phyloP scores from a whole-genome alignment of 2,888 invertebrate genomes.

The Leptothorax acervorum region DNA sequence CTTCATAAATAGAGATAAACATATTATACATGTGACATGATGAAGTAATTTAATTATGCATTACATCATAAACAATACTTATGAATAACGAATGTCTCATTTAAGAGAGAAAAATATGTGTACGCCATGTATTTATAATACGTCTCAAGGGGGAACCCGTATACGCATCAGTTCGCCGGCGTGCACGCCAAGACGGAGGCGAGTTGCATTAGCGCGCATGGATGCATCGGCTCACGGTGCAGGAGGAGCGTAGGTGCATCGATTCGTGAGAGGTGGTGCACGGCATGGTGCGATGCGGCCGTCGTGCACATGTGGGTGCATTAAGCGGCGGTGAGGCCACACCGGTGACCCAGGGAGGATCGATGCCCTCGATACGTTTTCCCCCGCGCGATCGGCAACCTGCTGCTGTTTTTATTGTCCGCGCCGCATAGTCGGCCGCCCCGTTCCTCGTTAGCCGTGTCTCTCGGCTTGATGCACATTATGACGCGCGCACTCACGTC shows the following conservation, averaged over 20 bases:
- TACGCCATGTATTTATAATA: not conserved
- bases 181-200: constrained; percentile 22
- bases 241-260: constrained; percentile 17
- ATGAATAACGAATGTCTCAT: not conserved
- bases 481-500: constrained; percentile 52
- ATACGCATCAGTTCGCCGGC: constrained; percentile 19
- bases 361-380: constrained; percentile 79
- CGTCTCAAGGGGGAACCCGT: constrained; percentile 8
- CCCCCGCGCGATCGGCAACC: constrained; percentile 70
- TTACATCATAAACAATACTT: not conserved
- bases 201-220: constrained; percentile 35
- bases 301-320: constrained; percentile 70
- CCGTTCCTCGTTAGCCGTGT: constrained; percentile 51
- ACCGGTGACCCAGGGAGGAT: constrained; percentile 82
- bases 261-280: constrained; percentile 32
- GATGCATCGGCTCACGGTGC: constrained; percentile 32
- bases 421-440: constrained; percentile 30
- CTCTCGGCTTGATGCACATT: constrained; percentile 57
- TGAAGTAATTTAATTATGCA: not conserved
- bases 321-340: constrained; percentile 77
- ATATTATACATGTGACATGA: not conserved
- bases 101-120: not conserved
- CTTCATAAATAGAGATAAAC: not conserved
- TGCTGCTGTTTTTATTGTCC: constrained; percentile 61
- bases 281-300: constrained; percentile 29